Evolutionary conservation across 1,140 invertebrate species (phyloP), one percentile per base, ranked within the genome.

Genomic region (Cherax quadricarinatus): DNA sequence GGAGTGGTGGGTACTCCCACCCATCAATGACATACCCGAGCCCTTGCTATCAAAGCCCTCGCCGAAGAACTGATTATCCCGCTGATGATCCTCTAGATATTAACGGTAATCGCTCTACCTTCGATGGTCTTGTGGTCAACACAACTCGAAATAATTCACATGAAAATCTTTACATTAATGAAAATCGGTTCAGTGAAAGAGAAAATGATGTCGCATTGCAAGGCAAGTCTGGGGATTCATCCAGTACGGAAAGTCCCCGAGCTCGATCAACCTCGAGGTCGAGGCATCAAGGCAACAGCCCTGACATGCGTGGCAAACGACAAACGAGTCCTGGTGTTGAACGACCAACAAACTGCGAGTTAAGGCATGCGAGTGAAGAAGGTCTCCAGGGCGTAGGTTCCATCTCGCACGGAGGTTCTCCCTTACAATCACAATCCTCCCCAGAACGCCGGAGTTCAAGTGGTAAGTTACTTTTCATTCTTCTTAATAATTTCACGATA

Each of bases 101-200:
- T 30, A 92, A 94, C 62, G 93, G 92, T 9, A 92, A 94, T 73
- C 79, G 86, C n/a, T 82, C 92, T 49, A 79, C 48, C 60, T 88
- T 62, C 5, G 86, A 88, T 48, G 51, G 62, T 82, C 80, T 73
- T 18, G 48, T 70, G 16, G 49, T 85, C 51, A 51, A 83, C 57
- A 83, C 48, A 21, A 73, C 75, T 30, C 16, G 66, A 30, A 88
- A 73, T 60, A 88, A 75, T 62, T 88, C 86, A 10, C 86, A 81
- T 16, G 78, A 88, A 18, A 81, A 87, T n/a, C 14, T 78, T 3
- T 80, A 85, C 24, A 53, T 49, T 5, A 83, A 81, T 41, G 57
- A 85, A 80, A 48, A 57, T 81, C 48, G 16, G 2, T 60, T 51
- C 1, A 48, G 24, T 49, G 86, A 78, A 51, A 79, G 73, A 41